A percentile compares a stretch with the other conserved stretches of the same genome.
Evolutionary conservation across 1,140 invertebrate species (phyloP).

Genomic region (Drosophila lacertosa): DNA sequence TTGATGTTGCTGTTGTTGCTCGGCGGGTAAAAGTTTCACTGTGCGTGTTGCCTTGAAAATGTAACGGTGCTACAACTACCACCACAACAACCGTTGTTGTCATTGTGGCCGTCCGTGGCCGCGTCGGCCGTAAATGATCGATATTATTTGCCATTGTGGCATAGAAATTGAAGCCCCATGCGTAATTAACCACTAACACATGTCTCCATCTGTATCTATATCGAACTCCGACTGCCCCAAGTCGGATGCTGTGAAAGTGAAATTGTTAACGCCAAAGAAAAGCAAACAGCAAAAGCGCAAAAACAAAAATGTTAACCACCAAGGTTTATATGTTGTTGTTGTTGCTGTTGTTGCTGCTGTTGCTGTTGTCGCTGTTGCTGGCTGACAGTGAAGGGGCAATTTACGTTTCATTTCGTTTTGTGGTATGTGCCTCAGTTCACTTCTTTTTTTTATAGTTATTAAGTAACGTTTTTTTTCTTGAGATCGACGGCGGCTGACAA

Average conservation of each 20-base stretch:
- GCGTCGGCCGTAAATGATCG: slow-evolving; percentile 60
- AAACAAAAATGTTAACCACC: slow-evolving; percentile 58
- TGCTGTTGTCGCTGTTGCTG: slow-evolving; percentile 11
- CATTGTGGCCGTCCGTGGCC: slow-evolving; percentile 21
- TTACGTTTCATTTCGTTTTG: slow-evolving; percentile 64
- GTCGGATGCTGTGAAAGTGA: slow-evolving; percentile 76
- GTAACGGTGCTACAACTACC: slow-evolving; percentile 57
- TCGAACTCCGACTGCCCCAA: slow-evolving; percentile 5
- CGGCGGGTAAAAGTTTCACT: slow-evolving; percentile 61
- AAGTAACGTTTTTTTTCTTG: slow-evolving; percentile 58
- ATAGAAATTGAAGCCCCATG: slow-evolving; percentile 69
- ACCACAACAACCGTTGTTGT: slow-evolving; percentile 28
- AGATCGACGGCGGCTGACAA: slow-evolving; percentile 42
- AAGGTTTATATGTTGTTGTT: slow-evolving; percentile 52
- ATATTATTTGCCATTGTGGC: slow-evolving; percentile 80
- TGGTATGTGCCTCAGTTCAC: slow-evolving; percentile 56
- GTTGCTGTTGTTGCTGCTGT: slow-evolving; percentile 14
- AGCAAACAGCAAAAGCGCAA: slow-evolving; percentile 50
- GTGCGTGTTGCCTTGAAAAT: slow-evolving; percentile 59
- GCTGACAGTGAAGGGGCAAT: slow-evolving; percentile 69
- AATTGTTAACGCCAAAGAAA: slow-evolving; percentile 66
- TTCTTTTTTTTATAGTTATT: slow-evolving; percentile 66
- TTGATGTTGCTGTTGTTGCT: slow-evolving; percentile 10
- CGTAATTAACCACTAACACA: slow-evolving; percentile 75
- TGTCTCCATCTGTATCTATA: slow-evolving; percentile 49